These are phyloP conservation scores for Myopa testacea DNA, from an alignment of 2,888 invertebrate species.

Conservation along the genomic window DNA sequence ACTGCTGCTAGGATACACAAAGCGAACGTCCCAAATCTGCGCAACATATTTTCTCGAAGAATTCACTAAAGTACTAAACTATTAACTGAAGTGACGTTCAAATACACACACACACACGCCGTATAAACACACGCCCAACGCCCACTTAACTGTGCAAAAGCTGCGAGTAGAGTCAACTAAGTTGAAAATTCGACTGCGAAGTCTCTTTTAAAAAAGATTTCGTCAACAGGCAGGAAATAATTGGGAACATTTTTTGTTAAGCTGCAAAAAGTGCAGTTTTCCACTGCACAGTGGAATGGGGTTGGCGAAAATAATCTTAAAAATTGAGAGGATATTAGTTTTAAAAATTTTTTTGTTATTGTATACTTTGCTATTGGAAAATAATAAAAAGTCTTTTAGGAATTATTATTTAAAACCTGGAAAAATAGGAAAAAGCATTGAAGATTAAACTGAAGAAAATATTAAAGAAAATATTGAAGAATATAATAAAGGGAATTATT, in stretches of 20 bases:
- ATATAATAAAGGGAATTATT: too few relatives aligned
- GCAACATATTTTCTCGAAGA: background rate
- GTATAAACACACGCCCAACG: background rate
- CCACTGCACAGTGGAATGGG: background rate
- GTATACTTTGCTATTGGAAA: too few relatives aligned
- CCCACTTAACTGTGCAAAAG: background rate
- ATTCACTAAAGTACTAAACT: background rate
- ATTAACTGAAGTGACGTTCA: too few relatives aligned
- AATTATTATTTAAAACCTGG: too few relatives aligned
- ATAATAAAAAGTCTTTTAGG: too few relatives aligned
- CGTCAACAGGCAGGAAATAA: background rate
- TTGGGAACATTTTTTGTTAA: background rate
- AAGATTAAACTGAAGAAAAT: background rate
- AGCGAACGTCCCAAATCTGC: background rate
- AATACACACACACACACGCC: too few relatives aligned
- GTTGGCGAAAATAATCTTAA: background rate
- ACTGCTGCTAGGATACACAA: background rate
- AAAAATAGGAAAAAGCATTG: too few relatives aligned
- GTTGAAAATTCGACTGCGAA: background rate
- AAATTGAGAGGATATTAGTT: background rate
- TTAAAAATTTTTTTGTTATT: too few relatives aligned
- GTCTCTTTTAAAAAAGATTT: constrained; percentile 7
- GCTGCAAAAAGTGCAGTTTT: background rate
- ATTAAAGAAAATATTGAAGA: background rate
- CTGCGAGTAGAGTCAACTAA: background rate